Evolutionary conservation across 2,888 invertebrate genomes (phyloP), one percentile per base, ranked within the genome.

Genomic region (Mayetiola destructor): DNA sequence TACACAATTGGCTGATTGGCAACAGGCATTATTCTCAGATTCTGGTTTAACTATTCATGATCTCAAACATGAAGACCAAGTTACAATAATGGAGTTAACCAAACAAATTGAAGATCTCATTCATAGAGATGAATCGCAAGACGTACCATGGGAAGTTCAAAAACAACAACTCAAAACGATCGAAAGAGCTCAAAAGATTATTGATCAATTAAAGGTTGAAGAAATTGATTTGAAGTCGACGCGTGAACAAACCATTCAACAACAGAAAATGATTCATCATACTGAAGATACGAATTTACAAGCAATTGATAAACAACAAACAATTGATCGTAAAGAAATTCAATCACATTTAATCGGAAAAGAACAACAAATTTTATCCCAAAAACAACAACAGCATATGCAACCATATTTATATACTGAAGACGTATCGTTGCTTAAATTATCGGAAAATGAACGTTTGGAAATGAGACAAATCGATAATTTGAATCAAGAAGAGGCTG

Each of bases 281-380:
- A 74, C 77, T 59, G 79, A 81, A 67, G 80, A 81, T 58, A 77
- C 76, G 9, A 73, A 79, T 1, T 70, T 77, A 39, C 67, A 80
- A 57, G 78, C 77, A 64, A 69, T 77, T 12, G 71, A 69, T 42
- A 68, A 66, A 52, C 42, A 32, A 36, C 20, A 14, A 3, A 14
- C 35, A 36, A 16, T 55, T 6, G 55, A 55, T 12, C 10, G 14
- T 14, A 8, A 23, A 20, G 37, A 29, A 10, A 56, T 56, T 40
- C 37, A 39, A 30, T 16, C 21, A 23, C 21, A 42, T 23, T 2
- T 2, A 42, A 23, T 42, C 3, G 42, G 14, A 12, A 23, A 23
- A 23, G 12, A 23, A 14, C 27, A 14, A 27, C n/a, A n/a, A 2
- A 8, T 27, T 14, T 27, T 48, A 27, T 16, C 9, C 21, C 42